Evolutionary conservation across 1,140 invertebrate genomes (phyloP).

Genomic region (Helicoverpa armigera): DNA sequence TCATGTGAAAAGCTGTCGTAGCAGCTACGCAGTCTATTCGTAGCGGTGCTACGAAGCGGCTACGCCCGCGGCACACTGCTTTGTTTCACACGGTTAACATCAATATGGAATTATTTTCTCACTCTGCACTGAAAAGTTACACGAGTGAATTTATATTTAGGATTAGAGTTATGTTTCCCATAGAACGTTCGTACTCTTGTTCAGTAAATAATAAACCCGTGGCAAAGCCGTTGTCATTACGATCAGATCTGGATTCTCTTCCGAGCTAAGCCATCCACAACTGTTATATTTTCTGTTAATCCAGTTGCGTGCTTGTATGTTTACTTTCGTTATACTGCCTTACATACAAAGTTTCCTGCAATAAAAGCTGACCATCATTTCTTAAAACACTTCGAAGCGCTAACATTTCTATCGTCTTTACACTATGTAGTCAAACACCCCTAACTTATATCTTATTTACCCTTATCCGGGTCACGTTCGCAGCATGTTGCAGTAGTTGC

Average conservation of each 20-base stretch:
- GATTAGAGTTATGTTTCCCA: not conserved
- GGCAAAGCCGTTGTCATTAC: too few species aligned
- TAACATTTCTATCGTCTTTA: conserved; percentile 4
- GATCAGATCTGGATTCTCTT: too few species aligned
- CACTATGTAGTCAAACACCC: conserved; percentile 8
- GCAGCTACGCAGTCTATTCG: conserved; percentile 14
- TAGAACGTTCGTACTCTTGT: not conserved
- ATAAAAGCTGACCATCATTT: not conserved
- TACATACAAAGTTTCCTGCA: not conserved
- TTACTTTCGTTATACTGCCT: not conserved
- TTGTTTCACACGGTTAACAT: conserved; percentile 27
- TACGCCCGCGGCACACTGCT: conserved; percentile 31
- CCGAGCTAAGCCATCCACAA: too few species aligned
- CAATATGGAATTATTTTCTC: conserved; percentile 25
- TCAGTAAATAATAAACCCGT: too few species aligned
- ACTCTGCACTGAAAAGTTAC: not conserved
- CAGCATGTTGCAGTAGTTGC: conserved; percentile 26
- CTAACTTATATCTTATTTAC: conserved; percentile 29
- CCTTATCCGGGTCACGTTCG: conserved; percentile 19
- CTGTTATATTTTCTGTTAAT: not conserved
- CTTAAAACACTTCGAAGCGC: not conserved
- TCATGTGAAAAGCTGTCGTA: conserved; percentile 39
- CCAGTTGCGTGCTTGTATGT: not conserved
- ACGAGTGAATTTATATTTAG: not conserved
- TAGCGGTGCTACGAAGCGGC: conserved; percentile 39